Evolutionary conservation across 2,888 invertebrate species (phyloP), one percentile per base, ranked within the genome.

Genomic region (Taenaris catops): DNA sequence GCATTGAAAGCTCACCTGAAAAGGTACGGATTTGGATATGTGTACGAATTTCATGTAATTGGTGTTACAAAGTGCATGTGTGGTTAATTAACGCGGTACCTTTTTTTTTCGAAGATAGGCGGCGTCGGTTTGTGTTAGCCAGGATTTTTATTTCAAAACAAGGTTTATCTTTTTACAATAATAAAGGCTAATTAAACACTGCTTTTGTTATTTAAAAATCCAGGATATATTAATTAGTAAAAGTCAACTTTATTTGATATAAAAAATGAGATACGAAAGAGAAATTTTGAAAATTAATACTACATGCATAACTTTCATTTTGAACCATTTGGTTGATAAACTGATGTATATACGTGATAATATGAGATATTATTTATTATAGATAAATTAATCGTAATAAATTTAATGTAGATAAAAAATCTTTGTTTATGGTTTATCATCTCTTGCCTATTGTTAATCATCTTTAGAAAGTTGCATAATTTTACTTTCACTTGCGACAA

Each of bases 401-500:
- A n/a, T n/a, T n/a, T n/a, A n/a, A n/a, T n/a, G n/a, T n/a, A n/a
- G n/a, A n/a, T n/a, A n/a, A n/a, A n/a, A n/a, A n/a, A n/a, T n/a
- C n/a, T n/a, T n/a, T n/a, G n/a, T n/a, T n/a, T n/a, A n/a, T n/a
- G n/a, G n/a, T n/a, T n/a, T n/a, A n/a, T n/a, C n/a, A n/a, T n/a
- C n/a, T n/a, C n/a, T n/a, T n/a, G n/a, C n/a, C n/a, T n/a, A n/a
- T n/a, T n/a, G n/a, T 11, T 34, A 23, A 35, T 38, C 26, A 29
- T 9, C 20, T 21, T 27, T 76, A 78, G 83, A 84, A 83, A 84
- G 81, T 86, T 86, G 80, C 86, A 71, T 86, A 83, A 86, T 74
- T 68, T 72, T 55, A 80, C 86, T 83, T 86, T 86, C 83, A 78
- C 83, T 78, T 53, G 57, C 55, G 55, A 54, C 58, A 57, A 51